phyloP scores from a whole-genome alignment of 2,888 invertebrate genomes.

The Ommatoiulus sabulosus region DNA sequence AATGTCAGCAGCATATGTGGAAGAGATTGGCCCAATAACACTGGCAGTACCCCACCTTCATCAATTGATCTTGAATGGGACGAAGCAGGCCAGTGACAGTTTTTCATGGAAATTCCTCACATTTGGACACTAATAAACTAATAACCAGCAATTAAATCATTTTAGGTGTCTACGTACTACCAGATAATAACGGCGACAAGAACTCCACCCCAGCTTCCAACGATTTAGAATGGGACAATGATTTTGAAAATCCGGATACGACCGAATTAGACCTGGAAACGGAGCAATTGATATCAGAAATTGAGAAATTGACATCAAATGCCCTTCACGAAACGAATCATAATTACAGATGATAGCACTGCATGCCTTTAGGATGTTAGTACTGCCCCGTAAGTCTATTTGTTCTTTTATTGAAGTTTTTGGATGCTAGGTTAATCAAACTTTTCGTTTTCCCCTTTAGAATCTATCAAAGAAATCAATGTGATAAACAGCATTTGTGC shows the following conservation, averaged over 20 bases:
- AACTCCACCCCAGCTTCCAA: slow-evolving; percentile 73
- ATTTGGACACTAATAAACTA: neutral
- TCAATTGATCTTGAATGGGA: slow-evolving; percentile 80
- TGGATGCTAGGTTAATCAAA: neutral
- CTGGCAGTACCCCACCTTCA: slow-evolving; percentile 72
- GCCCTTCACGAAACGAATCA: slow-evolving; percentile 74
- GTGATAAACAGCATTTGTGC: slow-evolving; percentile 34
- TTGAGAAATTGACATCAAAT: slow-evolving; percentile 76
- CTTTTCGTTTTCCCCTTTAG: neutral
- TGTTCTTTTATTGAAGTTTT: neutral
- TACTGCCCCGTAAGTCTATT: neutral
- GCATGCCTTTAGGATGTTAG: slow-evolving; percentile 23
- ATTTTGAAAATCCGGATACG: slow-evolving; percentile 60
- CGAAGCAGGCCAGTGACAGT: slow-evolving; percentile 69
- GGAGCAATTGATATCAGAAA: slow-evolving; percentile 75
- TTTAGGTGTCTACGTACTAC: slow-evolving; percentile 60
- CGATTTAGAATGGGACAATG: slow-evolving; percentile 75
- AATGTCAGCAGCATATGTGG: slow-evolving; percentile 51
- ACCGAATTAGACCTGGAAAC: slow-evolving; percentile 75
- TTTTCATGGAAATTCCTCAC: neutral
- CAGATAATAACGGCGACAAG: slow-evolving; percentile 54
- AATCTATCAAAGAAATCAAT: slow-evolving; percentile 25
- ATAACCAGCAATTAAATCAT: neutral
- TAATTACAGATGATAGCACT: slow-evolving; percentile 52
- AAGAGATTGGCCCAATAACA: slow-evolving; percentile 51